A percentile compares a stretch with the other conserved stretches of the same genome.
Evolutionary conservation across 2,888 invertebrate species (phyloP).

Genomic region (Drosophila anomelani): DNA sequence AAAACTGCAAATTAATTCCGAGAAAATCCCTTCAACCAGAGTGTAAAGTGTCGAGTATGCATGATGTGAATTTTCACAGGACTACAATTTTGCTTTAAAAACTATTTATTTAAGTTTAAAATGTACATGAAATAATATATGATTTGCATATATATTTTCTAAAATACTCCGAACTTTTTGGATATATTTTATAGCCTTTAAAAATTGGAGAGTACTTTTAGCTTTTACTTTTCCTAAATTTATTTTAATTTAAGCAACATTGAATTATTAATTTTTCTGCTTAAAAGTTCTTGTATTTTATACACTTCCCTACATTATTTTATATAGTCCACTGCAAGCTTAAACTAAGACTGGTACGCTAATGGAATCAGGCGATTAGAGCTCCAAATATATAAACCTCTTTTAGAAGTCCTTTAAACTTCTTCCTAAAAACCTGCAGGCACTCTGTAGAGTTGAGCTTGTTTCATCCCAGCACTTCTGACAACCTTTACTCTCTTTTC

Average conservation of each 20-base stretch:
- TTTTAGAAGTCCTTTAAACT: neutral
- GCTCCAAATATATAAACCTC: constrained; percentile 20
- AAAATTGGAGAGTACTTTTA: neutral
- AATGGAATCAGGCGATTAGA: constrained; percentile 36
- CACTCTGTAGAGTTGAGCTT: constrained; percentile 16
- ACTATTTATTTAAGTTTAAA: neutral
- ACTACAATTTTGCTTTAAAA: neutral
- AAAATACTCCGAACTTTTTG: neutral
- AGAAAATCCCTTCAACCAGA: constrained; percentile 15
- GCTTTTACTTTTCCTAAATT: neutral
- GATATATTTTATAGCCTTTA: neutral
- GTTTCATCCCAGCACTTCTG: constrained; percentile 24
- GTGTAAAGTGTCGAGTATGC: constrained; percentile 9
- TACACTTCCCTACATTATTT: neutral
- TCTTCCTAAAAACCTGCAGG: constrained; percentile 15
- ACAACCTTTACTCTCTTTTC: constrained; percentile 21
- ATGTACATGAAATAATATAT: neutral
- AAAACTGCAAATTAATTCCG: constrained; percentile 37
- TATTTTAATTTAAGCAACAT: neutral
- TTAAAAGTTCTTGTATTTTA: neutral
- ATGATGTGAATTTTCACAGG: neutral
- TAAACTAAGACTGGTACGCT: constrained; percentile 21
- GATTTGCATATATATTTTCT: neutral
- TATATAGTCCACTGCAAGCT: neutral
- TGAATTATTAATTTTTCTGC: neutral